These are phyloP conservation scores for Pyrrhia umbra DNA, from an alignment of 2,888 invertebrate genomes.

Conservation along the genomic window DNA sequence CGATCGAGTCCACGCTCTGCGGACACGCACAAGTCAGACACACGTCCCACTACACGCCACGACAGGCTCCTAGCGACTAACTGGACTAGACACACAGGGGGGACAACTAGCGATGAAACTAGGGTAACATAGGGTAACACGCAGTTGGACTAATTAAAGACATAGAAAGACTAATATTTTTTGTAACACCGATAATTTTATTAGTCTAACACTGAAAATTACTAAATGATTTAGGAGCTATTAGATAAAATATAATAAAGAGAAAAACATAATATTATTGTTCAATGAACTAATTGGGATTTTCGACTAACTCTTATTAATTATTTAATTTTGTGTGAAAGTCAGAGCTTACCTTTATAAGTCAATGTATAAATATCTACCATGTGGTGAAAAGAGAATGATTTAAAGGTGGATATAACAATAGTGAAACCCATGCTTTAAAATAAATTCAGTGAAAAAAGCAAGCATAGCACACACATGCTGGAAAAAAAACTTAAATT, in stretches of 20 bases:
- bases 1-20: conserved; percentile 96
- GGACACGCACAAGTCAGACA: conserved; percentile 43
- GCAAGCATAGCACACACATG: conserved; percentile 69
- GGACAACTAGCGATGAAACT: conserved; percentile 16
- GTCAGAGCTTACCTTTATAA: conserved; percentile 42
- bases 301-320: background rate
- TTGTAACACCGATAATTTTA: background rate
- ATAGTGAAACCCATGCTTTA: conserved; percentile 55
- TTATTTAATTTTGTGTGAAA: background rate
- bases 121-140: conserved; percentile 2
- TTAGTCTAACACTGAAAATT: background rate
- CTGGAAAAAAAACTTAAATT: conserved; percentile 50
- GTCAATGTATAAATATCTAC: conserved; percentile 24
- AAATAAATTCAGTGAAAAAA: conserved; percentile 62
- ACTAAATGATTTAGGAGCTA: conserved; percentile 1
- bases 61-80: conserved; percentile 18
- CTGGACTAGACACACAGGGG: conserved; percentile 23
- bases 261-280: background rate
- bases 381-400: conserved; percentile 45
- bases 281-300: background rate
- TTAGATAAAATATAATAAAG: background rate
- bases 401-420: conserved; percentile 37
- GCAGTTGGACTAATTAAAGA: background rate
- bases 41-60: conserved; percentile 6
- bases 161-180: background rate